Evolutionary conservation across 2,113 vertebrate species (phyloP), one percentile per base, ranked within the genome.

Genomic region (Antennarius striatus): DNA sequence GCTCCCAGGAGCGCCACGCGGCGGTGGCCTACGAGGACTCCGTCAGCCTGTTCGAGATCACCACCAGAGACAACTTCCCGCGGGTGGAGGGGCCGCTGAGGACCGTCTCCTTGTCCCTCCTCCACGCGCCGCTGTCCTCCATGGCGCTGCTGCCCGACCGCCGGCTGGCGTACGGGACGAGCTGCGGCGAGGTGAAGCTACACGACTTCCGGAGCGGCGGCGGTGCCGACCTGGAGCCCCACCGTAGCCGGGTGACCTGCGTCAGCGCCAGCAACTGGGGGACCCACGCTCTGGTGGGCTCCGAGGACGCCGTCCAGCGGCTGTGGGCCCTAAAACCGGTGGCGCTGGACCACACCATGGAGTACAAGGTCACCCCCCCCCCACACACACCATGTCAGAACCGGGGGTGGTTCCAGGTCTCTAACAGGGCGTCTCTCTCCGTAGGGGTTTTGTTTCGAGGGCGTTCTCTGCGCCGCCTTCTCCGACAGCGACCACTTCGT

Each of bases 391-490:
- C 10, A 43, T 1, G 11, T 8, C 10, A 43, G 32, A 4, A 7
- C 32, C 7, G 5, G 32, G 32, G 5, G 42, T 11, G 42, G 42
- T 43, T 36, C 32, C 32, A 4, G 32, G 32, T 36, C 32, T 36
- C 10, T 43, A 43, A 43, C 11, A 6, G 42, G 3, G 11, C 6
- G 1, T 43, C 3, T 11, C 42, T 4, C 42, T 43, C 22, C 22
- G 42, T 79, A 94, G 93, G 89, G 87, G 1, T 89, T 93, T 36
- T 90, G 91, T 79, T 93, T 91, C 36, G 78, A 86, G 57, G 90
- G 93, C 0, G 74, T 95, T 32, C 80, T 90, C 32, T 95, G 88
- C 5, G 93, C 92, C 16, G 91, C 92, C 4, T 95, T 94, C 88
- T 95, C 94, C 5, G 88, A 86, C 59, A 92, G 90, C 2, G 89